Percentiles rank a stretch among this genome's conserved stretches.
Evolutionary conservation across 2,888 invertebrate genomes (phyloP).

Genomic region (Sesia apiformis): DNA sequence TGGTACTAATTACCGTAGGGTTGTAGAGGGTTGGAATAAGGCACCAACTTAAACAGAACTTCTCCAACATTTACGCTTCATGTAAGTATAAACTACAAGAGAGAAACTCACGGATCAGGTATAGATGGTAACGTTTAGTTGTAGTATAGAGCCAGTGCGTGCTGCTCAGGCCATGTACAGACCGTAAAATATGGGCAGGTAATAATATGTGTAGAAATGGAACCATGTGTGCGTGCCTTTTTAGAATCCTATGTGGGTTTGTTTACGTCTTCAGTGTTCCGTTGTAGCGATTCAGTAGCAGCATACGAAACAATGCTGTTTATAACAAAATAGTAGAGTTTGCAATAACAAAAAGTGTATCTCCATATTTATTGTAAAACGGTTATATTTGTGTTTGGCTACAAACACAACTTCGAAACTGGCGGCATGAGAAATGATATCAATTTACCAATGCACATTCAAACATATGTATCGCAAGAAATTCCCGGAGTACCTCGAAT

Average conservation of each 20-base stretch:
- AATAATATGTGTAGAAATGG: constrained; percentile 24
- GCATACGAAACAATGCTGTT: too few relatives aligned
- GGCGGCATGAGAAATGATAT: constrained; percentile 7
- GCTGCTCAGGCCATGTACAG: constrained; percentile 21
- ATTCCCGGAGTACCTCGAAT: constrained; percentile 36
- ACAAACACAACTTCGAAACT: not conserved
- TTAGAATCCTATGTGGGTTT: constrained; percentile 6
- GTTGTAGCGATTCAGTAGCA: too few relatives aligned
- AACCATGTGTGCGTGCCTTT: constrained; percentile 17
- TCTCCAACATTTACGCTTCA: constrained; percentile 4
- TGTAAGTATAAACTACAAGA: not conserved
- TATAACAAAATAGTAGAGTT: too few relatives aligned
- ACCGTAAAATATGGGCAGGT: constrained; percentile 25
- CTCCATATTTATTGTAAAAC: too few relatives aligned
- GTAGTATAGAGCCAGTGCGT: constrained; percentile 23
- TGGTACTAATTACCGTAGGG: constrained; percentile 15
- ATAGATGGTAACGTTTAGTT: constrained; percentile 20
- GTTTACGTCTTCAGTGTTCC: constrained; percentile 6
- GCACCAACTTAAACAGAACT: constrained; percentile 12
- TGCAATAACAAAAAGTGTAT: too few relatives aligned
- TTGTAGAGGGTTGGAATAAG: constrained; percentile 1
- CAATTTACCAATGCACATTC: constrained; percentile 13
- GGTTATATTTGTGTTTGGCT: not conserved
- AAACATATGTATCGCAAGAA: constrained; percentile 29
- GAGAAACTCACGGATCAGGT: constrained; percentile 13